Percentiles rank a stretch among this genome's conserved stretches.
Conservation (phyloP, 2,113 vertebrate species). For the Polypterus senegalus region DNA sequence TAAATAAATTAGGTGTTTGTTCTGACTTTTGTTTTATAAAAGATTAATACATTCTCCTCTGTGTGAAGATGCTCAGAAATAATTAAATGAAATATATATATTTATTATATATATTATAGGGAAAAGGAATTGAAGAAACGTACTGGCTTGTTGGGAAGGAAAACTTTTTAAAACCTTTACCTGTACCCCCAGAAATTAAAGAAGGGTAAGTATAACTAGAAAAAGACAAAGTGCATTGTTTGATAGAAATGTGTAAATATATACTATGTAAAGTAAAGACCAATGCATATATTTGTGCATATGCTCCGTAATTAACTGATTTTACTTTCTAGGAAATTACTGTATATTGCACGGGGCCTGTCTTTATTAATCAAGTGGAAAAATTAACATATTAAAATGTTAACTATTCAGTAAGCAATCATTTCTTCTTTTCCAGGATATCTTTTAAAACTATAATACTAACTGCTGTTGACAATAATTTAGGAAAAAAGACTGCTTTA, state of each 20-base stretch:
- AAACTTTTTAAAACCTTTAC: conserved; percentile 67
- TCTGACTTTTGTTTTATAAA: too few relatives aligned
- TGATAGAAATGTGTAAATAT: neutral
- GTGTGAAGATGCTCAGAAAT: neutral
- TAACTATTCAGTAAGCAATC: too few relatives aligned
- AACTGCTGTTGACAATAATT: too few relatives aligned
- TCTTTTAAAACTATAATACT: too few relatives aligned
- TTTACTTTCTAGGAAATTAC: too few relatives aligned
- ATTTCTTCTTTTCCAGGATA: too few relatives aligned
- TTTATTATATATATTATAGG: conserved; percentile 47
- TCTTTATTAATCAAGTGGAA: too few relatives aligned
- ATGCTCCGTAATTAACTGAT: neutral
- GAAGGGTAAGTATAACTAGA: conserved; percentile 60
- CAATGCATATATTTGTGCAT: neutral
- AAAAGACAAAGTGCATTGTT: too few relatives aligned
- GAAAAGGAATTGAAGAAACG: conserved; percentile 82
- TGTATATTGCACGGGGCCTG: too few relatives aligned
- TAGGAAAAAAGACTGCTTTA: too few relatives aligned
- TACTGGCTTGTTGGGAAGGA: conserved; percentile 78
- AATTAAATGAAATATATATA: neutral
- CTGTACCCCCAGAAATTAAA: conserved; percentile 68
- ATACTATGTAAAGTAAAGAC: neutral
- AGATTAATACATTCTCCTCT: neutral
- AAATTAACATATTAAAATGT: too few relatives aligned
- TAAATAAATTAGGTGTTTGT: too few relatives aligned